Base-by-base conservation (phyloP, 2,797 vertebrate species). In the Cheracebus regulus region DNA sequence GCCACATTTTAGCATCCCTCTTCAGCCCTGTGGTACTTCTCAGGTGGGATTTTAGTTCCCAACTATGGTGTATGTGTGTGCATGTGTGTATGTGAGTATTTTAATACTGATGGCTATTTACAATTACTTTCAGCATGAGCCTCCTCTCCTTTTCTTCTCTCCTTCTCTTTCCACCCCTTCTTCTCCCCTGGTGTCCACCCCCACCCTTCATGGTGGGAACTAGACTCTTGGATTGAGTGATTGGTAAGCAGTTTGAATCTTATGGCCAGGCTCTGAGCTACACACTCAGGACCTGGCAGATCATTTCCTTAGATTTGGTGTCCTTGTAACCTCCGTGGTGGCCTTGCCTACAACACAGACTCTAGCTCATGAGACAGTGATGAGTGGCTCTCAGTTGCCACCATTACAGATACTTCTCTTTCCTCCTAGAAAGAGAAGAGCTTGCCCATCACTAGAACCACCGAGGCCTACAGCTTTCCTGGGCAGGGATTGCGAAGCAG, bases 141-240 rank as follows among this genome's bases (percentile, higher is more conserved):
- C 44, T 64, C 41, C 33, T 75, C 75, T 61, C 20, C 2, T 33
- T 8, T 67, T 72, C n/a, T 46, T 15, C 26, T 3, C 36, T 5
- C 26, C 14, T 33, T 46, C 44, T 30, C 76, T 81, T 67, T 33
- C 61, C 33, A 67, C 15, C 30, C 50, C 50, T 75, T 12, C 20
- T 20, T 73, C 28, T 44, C 0, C 20, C 2, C 41, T 13, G 28
- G 4, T 1, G 46, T 28, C 2, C 1, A 0, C 10, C 12, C n/a
- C 20, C 13, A 4, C 2, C 19, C 28, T n/a, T 3, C 39, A 10
- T 2, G 36, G 55, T 20, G 8, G 58, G 64, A 52, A 70, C 61
- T 39, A 72, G 85, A 20, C 39, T 78, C 36, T 48, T 9, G 15
- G 8, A 1, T 1, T 4, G 39, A 41, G 33, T 19, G 28, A 33